phyloP scores from a whole-genome alignment of 2,113 vertebrate genomes.

The Psilopogon haemacephalus region DNA sequence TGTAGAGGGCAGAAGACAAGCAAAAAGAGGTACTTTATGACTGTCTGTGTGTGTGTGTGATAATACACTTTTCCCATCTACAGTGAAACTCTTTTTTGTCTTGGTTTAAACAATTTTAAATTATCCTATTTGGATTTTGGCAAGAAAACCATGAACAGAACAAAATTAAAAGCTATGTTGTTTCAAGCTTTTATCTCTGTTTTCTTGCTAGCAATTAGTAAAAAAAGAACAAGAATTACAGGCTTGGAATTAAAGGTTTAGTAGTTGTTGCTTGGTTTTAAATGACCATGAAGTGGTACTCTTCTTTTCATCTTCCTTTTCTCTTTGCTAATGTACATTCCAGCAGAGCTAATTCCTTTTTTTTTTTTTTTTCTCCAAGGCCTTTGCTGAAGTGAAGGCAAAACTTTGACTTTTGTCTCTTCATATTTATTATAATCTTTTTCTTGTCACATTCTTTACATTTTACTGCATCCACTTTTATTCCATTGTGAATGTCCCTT shows the following conservation, averaged over 20 bases:
- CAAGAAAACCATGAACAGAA: background rate
- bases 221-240: constrained; percentile 22
- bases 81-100: background rate
- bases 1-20: background rate
- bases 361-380: background rate
- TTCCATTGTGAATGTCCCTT: constrained; percentile 29
- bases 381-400: constrained; percentile 8
- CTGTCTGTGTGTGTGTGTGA: background rate
- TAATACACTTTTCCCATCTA: background rate
- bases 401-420: background rate
- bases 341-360: background rate
- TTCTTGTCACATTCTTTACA: constrained; percentile 36
- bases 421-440: constrained; percentile 43
- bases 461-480: constrained; percentile 18
- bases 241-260: constrained; percentile 16
- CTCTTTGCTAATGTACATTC: constrained; percentile 1
- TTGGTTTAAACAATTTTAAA: background rate
- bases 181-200: background rate
- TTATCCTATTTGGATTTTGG: background rate
- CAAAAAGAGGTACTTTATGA: background rate
- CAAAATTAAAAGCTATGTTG: background rate
- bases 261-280: constrained; percentile 12
- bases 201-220: background rate
- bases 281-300: constrained; percentile 41
- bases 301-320: background rate